Evolutionary conservation across 2,113 vertebrate species (phyloP), one percentile per base, ranked within the genome.

Genomic region (Calypte anna): DNA sequence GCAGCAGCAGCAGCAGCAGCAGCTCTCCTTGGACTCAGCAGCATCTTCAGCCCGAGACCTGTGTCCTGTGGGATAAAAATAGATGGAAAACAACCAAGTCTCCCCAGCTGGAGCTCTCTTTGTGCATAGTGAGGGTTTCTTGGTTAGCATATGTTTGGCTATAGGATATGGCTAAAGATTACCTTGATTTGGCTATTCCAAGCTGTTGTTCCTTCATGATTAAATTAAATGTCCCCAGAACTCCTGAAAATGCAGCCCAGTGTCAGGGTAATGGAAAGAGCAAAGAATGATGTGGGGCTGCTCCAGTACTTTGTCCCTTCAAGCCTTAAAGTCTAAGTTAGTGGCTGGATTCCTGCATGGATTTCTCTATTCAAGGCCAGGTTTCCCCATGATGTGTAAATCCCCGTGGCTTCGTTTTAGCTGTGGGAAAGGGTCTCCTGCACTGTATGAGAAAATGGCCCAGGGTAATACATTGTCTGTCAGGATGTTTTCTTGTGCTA

Each of bases 271-370:
- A 84, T 83, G 91, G 94, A 96, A 90, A 90, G 55, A 88, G 68
- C n/a, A 14, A 67, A 73, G 58, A 57, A 57, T 9, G 10, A 66
- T 43, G 12, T 58, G 66, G 25, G 51, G 59, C 64, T 0, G 2
- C 76, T 94, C 90, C 82, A 86, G 63, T 38, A 12, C 80, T 95
- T 94, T 77, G 61, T 91, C 82, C 67, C 30, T 70, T 84, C 69
- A 82, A 76, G 50, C n/a, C 28, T 86, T 68, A 58, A 93, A 94
- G 43, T 64, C 68, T 59, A 86, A 81, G 69, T 40, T 40, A 86
- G 64, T 40, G 76, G 76, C 90, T 95, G 83, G 82, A 57, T 79
- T 97, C 50, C 77, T 92, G 62, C 61, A 54, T 27, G 61, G 88
- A 62, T 67, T 91, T 90, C 91, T 69, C 43, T 20, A 4, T 40